These are phyloP conservation scores for Eurypyga helias DNA, from an alignment of 2,113 vertebrate genomes.

Conservation along the genomic window DNA sequence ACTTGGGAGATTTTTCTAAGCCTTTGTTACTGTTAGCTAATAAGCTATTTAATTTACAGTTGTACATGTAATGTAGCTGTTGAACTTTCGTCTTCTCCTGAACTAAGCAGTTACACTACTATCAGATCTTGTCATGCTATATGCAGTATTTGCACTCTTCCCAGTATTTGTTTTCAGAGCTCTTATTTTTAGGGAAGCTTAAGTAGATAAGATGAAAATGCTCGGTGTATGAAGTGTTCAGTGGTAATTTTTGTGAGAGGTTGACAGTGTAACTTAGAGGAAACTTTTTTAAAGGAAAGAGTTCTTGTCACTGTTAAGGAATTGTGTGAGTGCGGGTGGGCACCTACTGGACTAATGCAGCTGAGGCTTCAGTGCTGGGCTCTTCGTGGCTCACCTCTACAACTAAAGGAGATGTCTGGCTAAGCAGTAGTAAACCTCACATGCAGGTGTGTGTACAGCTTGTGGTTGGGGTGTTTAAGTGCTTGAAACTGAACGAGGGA, in stretches of 20 bases:
- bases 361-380: neutral
- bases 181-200: neutral
- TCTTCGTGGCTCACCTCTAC: rapidly evolving
- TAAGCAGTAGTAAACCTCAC: rapidly evolving
- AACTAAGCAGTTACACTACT: neutral
- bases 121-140: neutral
- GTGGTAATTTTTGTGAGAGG: neutral
- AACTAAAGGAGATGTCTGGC: neutral
- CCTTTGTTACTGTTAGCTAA: neutral
- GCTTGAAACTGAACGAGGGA: neutral
- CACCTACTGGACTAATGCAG: neutral
- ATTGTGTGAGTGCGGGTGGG: rapidly evolving
- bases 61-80: neutral
- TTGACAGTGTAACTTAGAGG: neutral
- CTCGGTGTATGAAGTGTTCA: neutral
- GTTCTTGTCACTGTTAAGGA: neutral
- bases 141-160: neutral
- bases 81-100: neutral
- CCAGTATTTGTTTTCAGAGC: neutral
- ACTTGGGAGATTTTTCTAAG: neutral
- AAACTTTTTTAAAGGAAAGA: neutral
- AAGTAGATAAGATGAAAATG: neutral
- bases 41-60: neutral
- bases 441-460: neutral
- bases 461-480: neutral